Conservation (phyloP, 2,113 vertebrate genomes). For the Phocoena phocoena region DNA sequence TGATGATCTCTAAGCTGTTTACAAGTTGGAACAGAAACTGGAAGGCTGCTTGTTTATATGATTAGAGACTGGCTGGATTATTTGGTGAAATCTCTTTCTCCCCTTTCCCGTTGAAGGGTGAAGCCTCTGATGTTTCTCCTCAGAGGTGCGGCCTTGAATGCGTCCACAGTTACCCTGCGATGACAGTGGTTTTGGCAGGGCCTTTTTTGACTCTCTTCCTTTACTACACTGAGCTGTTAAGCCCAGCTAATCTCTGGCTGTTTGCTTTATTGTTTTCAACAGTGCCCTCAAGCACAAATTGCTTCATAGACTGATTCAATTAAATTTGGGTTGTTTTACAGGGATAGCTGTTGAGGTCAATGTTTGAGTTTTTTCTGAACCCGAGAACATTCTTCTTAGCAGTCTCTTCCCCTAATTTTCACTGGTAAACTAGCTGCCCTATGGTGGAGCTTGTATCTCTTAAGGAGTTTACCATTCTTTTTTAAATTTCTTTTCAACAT, state of each 20-base stretch:
- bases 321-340: background rate
- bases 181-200: background rate
- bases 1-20: background rate
- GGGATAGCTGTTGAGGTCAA: no score
- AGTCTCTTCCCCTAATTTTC: background rate
- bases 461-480: background rate
- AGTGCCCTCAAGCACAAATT: background rate
- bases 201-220: background rate
- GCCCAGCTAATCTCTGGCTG: background rate
- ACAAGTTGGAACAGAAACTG: background rate
- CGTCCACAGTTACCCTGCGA: background rate
- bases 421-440: background rate
- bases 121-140: background rate
- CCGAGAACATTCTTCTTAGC: background rate
- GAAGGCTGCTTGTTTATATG: background rate
- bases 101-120: background rate
- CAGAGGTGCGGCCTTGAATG: background rate
- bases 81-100: background rate
- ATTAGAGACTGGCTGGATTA: background rate
- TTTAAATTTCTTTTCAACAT: background rate
- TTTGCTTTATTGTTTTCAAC: background rate
- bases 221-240: background rate
- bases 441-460: background rate
- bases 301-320: background rate
- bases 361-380: background rate